These are phyloP conservation scores for Siniperca knerii DNA, from an alignment of 2,113 vertebrate genomes.

Conservation along the genomic window DNA sequence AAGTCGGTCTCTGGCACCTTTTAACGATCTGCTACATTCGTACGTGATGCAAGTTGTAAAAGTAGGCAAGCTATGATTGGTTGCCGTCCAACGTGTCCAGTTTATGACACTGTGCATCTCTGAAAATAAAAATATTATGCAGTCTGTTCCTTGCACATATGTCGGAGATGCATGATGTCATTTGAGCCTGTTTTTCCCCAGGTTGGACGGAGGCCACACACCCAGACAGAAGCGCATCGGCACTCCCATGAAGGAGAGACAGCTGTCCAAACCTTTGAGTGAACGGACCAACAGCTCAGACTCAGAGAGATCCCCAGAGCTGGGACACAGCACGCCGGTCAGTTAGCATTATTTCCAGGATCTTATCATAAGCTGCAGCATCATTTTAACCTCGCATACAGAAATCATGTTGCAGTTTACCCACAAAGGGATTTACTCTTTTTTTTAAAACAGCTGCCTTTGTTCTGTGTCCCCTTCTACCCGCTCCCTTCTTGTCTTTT, in stretches of 20 bases:
- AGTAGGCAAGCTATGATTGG: not conserved
- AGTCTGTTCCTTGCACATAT: not conserved
- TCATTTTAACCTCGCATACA: not conserved
- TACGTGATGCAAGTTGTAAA: not conserved
- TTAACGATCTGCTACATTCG: not conserved
- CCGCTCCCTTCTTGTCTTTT: not conserved
- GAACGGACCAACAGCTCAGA: constrained; percentile 93
- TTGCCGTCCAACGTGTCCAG: not conserved
- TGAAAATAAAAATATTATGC: not conserved
- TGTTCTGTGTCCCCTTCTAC: constrained; percentile 19
- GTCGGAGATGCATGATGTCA: not conserved
- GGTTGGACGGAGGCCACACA: constrained; percentile 87
- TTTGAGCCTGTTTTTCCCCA: constrained; percentile 54
- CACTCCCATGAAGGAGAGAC: constrained; percentile 89
- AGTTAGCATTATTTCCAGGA: not conserved
- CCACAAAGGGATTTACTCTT: constrained; percentile 28
- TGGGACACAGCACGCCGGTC: constrained; percentile 89
- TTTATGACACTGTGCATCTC: not conserved
- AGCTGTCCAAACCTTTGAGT: constrained; percentile 90
- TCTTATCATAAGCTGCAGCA: not conserved
- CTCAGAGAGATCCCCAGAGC: constrained; percentile 90
- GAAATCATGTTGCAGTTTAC: not conserved
- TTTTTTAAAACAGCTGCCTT: constrained; percentile 1
- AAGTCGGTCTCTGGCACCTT: too few relatives aligned
- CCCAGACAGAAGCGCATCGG: constrained; percentile 88